Base-by-base conservation (phyloP, 2,888 invertebrate genomes). In the Polylopha cassiicola region DNA sequence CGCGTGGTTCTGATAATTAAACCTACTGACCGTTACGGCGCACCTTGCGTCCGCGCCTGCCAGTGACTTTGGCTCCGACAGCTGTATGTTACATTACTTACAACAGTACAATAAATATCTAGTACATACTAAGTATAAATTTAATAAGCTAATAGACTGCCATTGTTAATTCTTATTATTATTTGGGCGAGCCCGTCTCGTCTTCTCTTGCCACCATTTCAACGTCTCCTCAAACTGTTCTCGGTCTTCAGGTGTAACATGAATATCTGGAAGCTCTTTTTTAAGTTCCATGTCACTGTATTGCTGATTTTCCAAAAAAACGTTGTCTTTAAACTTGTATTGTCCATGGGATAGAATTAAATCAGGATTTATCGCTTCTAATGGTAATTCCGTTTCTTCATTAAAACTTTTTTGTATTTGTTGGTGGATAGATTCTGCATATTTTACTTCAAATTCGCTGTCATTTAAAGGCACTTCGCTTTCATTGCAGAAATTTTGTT, bases 161-260 rank as follows among this genome's bases (percentile, higher is more conserved):
- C 28, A 16, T 36, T 45, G 11, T 39, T 13, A 37, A 20, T 36
- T 60, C 17, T 56, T 61, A 36, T 34, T 57, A 51, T 69, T 75
- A 39, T 55, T 44, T 6, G 68, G 59, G 48, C 73, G 73, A 8
- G 67, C 63, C 59, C 71, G 75, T 50, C 71, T 71, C 2, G 82
- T 85, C 51, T 85, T 85, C 50, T 85, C 81, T 50, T 86, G 84
- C 86, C 86, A 86, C 86, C 86, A 86, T 50, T 84, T 86, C 6
- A 86, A 52, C 1, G 85, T 85, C 50, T 86, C 86, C 44, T 86
- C 86, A 52, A 85, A 84, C 42, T 86, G 85, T 38, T 84, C 78
- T 43, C 82, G 58, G 46, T 84, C 79, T 54, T 85, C 85, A 13
- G 82, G 75, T 14, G 82, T 80, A n/a, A 85, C 80, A 46, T 82